Percentiles rank a stretch among this genome's conserved stretches.
phyloP scores from a whole-genome alignment of 1,140 invertebrate genomes.

The Meloidogyne exigua region DNA sequence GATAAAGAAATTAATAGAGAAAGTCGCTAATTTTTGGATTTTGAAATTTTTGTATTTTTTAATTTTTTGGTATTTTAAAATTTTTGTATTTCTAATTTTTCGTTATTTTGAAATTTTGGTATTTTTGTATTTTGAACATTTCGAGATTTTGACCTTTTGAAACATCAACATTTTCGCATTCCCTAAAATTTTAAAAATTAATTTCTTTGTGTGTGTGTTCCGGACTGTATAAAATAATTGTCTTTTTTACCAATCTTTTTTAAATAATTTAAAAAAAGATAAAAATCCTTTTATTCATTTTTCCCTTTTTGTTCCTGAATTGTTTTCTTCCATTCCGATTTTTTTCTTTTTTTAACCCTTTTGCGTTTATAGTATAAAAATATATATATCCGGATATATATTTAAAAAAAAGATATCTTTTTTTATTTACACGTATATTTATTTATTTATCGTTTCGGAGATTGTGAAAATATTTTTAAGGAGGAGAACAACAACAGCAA shows the following conservation, averaged over 20 bases:
- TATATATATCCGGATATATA: background rate
- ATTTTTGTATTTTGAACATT: background rate
- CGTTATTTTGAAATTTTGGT: too few relatives aligned
- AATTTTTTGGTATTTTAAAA: too few relatives aligned
- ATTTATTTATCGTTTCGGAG: constrained; percentile 4
- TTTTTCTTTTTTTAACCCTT: background rate
- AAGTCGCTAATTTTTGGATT: too few relatives aligned
- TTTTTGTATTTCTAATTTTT: too few relatives aligned
- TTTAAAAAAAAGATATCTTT: background rate
- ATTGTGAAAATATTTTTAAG: constrained; percentile 5
- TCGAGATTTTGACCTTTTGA: background rate
- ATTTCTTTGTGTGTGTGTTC: background rate
- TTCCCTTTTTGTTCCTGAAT: background rate
- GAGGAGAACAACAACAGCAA: background rate
- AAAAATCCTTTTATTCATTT: background rate
- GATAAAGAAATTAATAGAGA: too few relatives aligned
- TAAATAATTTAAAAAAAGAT: constrained; percentile 1
- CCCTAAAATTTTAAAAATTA: background rate
- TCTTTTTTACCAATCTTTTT: background rate
- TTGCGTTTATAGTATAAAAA: background rate
- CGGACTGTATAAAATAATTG: background rate
- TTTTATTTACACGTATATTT: background rate
- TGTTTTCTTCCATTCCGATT: background rate
- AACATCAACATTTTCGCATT: background rate
- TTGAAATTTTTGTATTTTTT: too few relatives aligned